A percentile compares a stretch with the other conserved stretches of the same genome.
Conservation (phyloP, 2,888 invertebrate species). For the Alloscopus bannaensis region DNA sequence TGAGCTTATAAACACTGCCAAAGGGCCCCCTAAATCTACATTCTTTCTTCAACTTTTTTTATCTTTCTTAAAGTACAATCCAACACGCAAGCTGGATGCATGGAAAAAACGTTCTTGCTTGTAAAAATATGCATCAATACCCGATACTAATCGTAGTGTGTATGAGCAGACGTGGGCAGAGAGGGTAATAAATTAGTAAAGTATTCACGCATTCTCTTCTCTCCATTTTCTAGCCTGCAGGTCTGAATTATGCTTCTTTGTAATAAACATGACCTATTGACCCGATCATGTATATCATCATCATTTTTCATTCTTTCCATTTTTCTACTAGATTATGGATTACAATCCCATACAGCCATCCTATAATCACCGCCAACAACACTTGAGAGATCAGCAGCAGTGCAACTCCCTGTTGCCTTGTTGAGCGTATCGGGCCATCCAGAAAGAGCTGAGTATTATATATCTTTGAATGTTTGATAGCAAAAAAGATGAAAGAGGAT, state of each 20-base stretch:
- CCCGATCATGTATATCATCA: conserved; percentile 65
- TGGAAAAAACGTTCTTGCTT: no score
- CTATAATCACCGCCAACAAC: neutral
- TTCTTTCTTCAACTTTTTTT: conserved; percentile 6
- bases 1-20: neutral
- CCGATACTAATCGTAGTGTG: no score
- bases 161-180: no score
- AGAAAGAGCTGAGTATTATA: conserved; percentile 7
- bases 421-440: neutral
- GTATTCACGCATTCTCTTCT: neutral
- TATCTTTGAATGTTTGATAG: conserved; percentile 19
- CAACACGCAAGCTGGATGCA: no score
- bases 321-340: conserved; percentile 20
- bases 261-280: conserved; percentile 63
- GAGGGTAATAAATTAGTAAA: conserved; percentile 11
- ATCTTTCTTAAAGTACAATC: no score
- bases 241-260: conserved; percentile 25
- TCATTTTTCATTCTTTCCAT: conserved; percentile 1
- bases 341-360: neutral
- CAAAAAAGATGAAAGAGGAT: conserved; percentile 5
- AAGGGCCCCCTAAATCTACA: conserved; percentile 3
- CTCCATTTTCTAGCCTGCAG: conserved; percentile 20
- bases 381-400: no score
- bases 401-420: no score
- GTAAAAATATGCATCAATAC: no score